These are phyloP conservation scores for Lasioglossum albipes DNA, from an alignment of 1,140 invertebrate species.

Conservation along the genomic window DNA sequence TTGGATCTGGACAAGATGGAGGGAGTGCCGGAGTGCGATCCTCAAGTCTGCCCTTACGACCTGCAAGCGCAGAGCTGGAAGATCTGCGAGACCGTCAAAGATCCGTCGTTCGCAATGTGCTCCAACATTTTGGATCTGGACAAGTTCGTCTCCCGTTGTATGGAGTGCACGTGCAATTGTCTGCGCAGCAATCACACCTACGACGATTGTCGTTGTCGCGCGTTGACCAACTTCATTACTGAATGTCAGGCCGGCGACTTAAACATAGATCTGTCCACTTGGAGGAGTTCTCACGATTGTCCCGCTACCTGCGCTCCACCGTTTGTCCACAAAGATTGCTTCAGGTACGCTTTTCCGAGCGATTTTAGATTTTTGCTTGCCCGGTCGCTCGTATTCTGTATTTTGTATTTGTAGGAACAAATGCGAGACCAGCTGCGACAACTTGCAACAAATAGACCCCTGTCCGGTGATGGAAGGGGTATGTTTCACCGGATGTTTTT, in stretches of 20 bases:
- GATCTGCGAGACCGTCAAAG: slow-evolving; percentile 82
- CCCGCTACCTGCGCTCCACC: slow-evolving; percentile 85
- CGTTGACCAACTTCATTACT: slow-evolving; percentile 85
- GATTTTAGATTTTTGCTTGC: neutral
- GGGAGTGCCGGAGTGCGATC: slow-evolving; percentile 79
- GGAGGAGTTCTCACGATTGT: slow-evolving; percentile 86
- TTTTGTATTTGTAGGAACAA: slow-evolving; percentile 61
- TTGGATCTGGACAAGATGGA: slow-evolving; percentile 84
- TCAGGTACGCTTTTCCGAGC: slow-evolving; percentile 76
- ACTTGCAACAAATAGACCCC: slow-evolving; percentile 80
- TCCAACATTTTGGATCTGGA: slow-evolving; percentile 82
- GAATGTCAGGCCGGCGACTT: slow-evolving; percentile 85
- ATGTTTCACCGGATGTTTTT: slow-evolving; percentile 92
- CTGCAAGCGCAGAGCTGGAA: slow-evolving; percentile 83
- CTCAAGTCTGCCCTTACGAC: slow-evolving; percentile 80
- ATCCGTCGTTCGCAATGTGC: slow-evolving; percentile 84
- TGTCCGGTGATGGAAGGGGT: slow-evolving; percentile 83
- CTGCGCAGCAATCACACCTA: slow-evolving; percentile 78
- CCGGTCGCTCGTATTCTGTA: neutral
- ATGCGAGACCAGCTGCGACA: slow-evolving; percentile 88
- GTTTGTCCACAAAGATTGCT: slow-evolving; percentile 90
- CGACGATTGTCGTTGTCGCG: slow-evolving; percentile 85
- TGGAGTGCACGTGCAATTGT: slow-evolving; percentile 88
- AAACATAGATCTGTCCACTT: slow-evolving; percentile 83
- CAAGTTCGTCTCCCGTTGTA: slow-evolving; percentile 85